Conservation (phyloP, 2,797 vertebrate genomes). For the Heteromormyrus szaboi region DNA sequence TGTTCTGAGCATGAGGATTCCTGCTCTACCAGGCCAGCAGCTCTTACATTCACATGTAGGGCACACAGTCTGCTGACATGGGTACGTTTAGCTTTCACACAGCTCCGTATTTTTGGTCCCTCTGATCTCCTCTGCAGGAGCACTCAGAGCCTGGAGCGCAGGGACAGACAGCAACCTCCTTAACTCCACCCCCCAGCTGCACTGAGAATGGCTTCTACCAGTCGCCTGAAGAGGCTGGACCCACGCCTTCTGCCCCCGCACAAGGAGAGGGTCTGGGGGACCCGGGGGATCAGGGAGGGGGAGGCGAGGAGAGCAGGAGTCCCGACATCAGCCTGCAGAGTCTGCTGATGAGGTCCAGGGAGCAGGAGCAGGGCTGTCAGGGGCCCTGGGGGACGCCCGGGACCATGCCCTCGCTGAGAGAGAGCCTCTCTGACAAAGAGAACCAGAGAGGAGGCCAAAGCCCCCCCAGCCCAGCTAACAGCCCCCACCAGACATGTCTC, state of each 20-base stretch:
- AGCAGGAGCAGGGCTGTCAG: conserved; percentile 69
- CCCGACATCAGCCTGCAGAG: conserved; percentile 76
- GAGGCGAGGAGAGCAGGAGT: conserved; percentile 56
- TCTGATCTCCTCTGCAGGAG: background rate
- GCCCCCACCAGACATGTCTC: background rate
- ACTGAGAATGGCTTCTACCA: conserved; percentile 47
- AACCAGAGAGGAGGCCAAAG: conserved; percentile 59
- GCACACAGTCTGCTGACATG: background rate
- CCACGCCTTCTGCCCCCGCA: conserved; percentile 7
- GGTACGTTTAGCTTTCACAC: background rate
- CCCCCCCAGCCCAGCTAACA: conserved; percentile 26
- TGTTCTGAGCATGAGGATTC: background rate
- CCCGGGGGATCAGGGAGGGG: conserved; percentile 34
- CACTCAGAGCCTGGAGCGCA: conserved; percentile 12
- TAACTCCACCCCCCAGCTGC: conserved; percentile 27
- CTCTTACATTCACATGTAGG: background rate
- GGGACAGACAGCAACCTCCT: background rate
- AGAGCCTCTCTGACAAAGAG: conserved; percentile 68
- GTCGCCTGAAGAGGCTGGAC: conserved; percentile 50
- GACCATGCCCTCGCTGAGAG: conserved; percentile 32
- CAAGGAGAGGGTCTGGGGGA: conserved; percentile 32
- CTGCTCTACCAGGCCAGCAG: background rate
- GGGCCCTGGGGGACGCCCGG: conserved; percentile 48
- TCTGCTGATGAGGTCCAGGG: conserved; percentile 79
- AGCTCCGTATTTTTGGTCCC: background rate